Conservation (phyloP, 2,797 vertebrate genomes). For the Brotula barbata region DNA sequence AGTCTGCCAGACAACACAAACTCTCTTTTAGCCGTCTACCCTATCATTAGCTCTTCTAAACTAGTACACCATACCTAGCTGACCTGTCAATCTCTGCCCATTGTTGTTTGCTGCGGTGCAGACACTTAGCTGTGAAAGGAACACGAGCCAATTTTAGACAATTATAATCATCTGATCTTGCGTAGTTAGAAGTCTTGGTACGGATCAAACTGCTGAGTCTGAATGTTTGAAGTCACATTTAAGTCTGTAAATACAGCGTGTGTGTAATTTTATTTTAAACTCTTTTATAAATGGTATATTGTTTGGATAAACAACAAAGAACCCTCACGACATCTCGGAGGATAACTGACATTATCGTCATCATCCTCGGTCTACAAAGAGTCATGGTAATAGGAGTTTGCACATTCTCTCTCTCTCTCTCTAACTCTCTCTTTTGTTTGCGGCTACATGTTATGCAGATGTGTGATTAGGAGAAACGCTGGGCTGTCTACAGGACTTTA, state of each 20-base stretch:
- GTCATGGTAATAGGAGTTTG: too few species aligned
- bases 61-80: constrained; percentile 47
- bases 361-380: not conserved
- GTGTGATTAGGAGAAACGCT: too few species aligned
- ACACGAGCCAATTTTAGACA: constrained; percentile 57
- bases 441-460: too few species aligned
- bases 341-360: not conserved
- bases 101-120: constrained; percentile 63
- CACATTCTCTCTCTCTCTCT: too few species aligned
- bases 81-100: constrained; percentile 50
- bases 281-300: too few species aligned
- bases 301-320: not conserved
- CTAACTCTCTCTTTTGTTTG: too few species aligned
- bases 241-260: constrained; percentile 23
- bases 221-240: constrained; percentile 36
- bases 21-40: constrained; percentile 53
- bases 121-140: constrained; percentile 56
- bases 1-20: constrained; percentile 67
- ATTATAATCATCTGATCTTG: constrained; percentile 56
- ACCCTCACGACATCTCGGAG: not conserved
- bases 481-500: too few species aligned
- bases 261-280: too few species aligned
- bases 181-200: constrained; percentile 48
- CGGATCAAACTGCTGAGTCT: constrained; percentile 27
- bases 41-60: constrained; percentile 71